Evolutionary conservation across 1,140 invertebrate genomes (phyloP), one percentile per base, ranked within the genome.

Genomic region (Orchestia grillus): DNA sequence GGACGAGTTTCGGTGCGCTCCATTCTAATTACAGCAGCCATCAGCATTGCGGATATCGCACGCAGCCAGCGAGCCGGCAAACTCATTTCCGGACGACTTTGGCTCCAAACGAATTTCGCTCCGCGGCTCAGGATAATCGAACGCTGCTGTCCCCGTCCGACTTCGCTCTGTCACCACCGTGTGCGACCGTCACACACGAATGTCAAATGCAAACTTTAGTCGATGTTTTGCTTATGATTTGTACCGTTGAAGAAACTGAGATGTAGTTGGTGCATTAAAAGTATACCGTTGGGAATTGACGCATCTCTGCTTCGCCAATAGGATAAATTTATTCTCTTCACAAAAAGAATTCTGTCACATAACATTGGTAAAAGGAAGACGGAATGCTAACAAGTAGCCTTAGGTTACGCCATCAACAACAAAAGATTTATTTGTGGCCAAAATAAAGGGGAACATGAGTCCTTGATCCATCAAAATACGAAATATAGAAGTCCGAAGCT

Each of bases 41-140:
- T 94, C 92, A 94, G 44, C 92, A 94, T 19, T 94, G 92, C 92
- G 92, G 92, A 94, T 94, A 94, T 94, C 92, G 92, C 92, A 94
- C 44, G 92, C 92, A 94, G 44, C 92, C 92, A 94, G 92, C 92
- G 92, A 94, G 92, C 92, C 92, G 92, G 92, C 92, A 94, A 94
- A 94, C 92, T 94, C 92, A 94, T 94, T 94, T 94, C 92, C 92
- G 92, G 43, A 94, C 44, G 44, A 44, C 92, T 94, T 94, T 94
- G 92, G 41, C 92, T 94, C 92, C 8, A 94, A 94, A 94, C 92
- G 92, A 94, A 94, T 94, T 94, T 94, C 92, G 43, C 92, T 42
- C 92, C 92, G 43, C 92, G 41, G 92, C 44, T 44, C 43, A 40
- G 43, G 92, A 94, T 94, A 94, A 94, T 94, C 92, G 92, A 94